These are phyloP conservation scores for Mesoclemmys tuberculata DNA, from an alignment of 2,113 vertebrate species.

Conservation along the genomic window DNA sequence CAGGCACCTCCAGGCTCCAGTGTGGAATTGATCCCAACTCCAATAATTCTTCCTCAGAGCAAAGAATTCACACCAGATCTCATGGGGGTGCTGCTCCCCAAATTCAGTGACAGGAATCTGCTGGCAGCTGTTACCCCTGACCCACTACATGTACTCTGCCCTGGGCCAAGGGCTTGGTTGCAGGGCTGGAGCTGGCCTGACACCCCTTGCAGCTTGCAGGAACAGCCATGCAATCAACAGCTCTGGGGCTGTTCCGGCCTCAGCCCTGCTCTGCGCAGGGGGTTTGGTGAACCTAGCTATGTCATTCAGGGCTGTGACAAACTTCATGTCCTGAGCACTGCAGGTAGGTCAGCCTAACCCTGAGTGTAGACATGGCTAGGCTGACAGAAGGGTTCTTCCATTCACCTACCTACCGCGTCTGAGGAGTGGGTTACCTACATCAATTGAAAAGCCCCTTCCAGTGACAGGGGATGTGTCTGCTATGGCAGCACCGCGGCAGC, in stretches of 20 bases:
- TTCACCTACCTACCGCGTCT: no score
- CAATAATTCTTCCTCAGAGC: not conserved
- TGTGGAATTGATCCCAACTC: slow-evolving; percentile 13
- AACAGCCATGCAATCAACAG: rapidly evolving
- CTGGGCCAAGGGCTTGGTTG: slow-evolving; percentile 57
- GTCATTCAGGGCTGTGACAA: no score
- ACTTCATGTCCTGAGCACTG: no score
- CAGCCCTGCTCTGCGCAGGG: no score
- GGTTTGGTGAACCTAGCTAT: no score
- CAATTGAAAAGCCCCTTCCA: no score
- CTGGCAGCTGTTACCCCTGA: slow-evolving; percentile 33
- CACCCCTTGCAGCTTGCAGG: slow-evolving; percentile 4
- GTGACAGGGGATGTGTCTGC: no score
- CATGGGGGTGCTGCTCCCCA: not conserved
- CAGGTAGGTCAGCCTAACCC: no score
- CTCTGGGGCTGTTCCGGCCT: not conserved
- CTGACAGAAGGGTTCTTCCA: no score
- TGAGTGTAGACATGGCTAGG: no score
- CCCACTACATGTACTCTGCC: slow-evolving; percentile 49
- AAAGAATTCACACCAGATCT: not conserved
- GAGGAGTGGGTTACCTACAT: no score
- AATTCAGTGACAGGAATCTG: slow-evolving; percentile 18
- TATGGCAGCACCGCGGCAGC: no score
- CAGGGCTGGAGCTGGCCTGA: slow-evolving; percentile 6
- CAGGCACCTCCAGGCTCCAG: not conserved